Evolutionary conservation across 2,888 invertebrate genomes (phyloP).

Genomic region (Synanthedon vespiformis): DNA sequence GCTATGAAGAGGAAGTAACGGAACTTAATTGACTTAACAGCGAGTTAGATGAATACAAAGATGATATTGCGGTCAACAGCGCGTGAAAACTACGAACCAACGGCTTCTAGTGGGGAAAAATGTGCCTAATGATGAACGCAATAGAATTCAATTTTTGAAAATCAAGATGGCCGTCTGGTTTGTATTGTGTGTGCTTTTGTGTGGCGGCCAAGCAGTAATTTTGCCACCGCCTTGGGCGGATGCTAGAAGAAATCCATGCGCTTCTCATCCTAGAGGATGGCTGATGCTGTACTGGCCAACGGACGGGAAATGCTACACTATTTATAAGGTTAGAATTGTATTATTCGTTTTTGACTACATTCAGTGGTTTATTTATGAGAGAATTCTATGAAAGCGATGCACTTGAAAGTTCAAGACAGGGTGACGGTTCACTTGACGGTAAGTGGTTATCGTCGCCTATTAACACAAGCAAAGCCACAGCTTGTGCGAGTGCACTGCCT

Average conservation of each 20-base stretch:
- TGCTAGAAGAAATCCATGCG: slow-evolving; percentile 84
- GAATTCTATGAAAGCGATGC: too few species aligned
- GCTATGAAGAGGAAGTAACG: background rate
- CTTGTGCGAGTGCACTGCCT: too few species aligned
- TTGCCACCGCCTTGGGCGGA: slow-evolving; percentile 90
- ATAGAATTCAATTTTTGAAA: slow-evolving; percentile 6
- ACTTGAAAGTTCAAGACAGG: too few species aligned
- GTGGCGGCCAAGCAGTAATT: slow-evolving; percentile 72
- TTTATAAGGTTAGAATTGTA: slow-evolving; percentile 74
- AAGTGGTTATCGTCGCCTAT: too few species aligned
- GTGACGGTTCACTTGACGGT: too few species aligned
- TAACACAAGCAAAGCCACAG: too few species aligned
- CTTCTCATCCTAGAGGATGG: slow-evolving; percentile 84
- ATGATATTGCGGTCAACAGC: background rate
- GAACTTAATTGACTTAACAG: background rate
- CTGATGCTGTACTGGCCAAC: slow-evolving; percentile 87
- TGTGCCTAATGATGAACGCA: slow-evolving; percentile 5
- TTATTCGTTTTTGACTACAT: background rate
- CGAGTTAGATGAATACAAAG: background rate
- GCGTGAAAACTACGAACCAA: background rate
- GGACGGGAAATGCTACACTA: slow-evolving; percentile 87
- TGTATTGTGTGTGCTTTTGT: slow-evolving; percentile 47
- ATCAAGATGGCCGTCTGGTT: slow-evolving; percentile 46
- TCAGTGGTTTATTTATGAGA: too few species aligned
- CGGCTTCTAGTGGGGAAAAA: slow-evolving; percentile 7